A percentile compares a stretch with the other conserved stretches of the same genome.
These are phyloP conservation scores for Morus bassanus DNA, from an alignment of 2,797 vertebrate genomes.

Conservation along the genomic window DNA sequence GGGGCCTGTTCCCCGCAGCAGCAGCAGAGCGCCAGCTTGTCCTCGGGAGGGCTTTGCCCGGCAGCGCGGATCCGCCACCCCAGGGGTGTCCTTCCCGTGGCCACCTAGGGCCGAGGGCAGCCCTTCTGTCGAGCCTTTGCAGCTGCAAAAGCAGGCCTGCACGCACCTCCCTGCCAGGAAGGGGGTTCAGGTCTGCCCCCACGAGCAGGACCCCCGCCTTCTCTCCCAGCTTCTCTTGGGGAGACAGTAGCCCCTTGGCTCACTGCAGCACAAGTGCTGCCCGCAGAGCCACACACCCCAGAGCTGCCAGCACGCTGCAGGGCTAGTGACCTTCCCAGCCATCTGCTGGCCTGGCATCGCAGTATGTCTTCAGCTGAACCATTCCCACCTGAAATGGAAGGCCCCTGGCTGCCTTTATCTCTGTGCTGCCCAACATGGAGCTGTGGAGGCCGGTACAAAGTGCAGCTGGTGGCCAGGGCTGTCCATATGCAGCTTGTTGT, in stretches of 20 bases:
- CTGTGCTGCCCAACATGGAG: not conserved
- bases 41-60: not conserved
- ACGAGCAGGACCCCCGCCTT: rapidly evolving
- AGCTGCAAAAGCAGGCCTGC: not conserved
- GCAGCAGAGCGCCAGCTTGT: not conserved
- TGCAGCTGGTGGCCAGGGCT: not conserved
- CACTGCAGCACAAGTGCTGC: rapidly evolving
- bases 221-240: too few species aligned
- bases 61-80: rapidly evolving
- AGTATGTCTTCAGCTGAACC: not conserved
- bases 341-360: not conserved
- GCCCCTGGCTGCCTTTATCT: not conserved
- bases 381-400: not conserved
- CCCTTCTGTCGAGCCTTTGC: not conserved
- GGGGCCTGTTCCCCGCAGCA: not conserved
- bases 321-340: not conserved
- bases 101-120: not conserved
- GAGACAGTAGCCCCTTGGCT: rapidly evolving
- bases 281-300: too few species aligned
- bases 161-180: too few species aligned
- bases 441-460: not conserved
- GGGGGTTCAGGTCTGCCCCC: too few species aligned
- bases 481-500: rapidly evolving
- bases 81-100: not conserved
- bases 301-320: not conserved